Evolutionary conservation across 2,888 invertebrate species (phyloP).

Genomic region (Ellobium chinense): DNA sequence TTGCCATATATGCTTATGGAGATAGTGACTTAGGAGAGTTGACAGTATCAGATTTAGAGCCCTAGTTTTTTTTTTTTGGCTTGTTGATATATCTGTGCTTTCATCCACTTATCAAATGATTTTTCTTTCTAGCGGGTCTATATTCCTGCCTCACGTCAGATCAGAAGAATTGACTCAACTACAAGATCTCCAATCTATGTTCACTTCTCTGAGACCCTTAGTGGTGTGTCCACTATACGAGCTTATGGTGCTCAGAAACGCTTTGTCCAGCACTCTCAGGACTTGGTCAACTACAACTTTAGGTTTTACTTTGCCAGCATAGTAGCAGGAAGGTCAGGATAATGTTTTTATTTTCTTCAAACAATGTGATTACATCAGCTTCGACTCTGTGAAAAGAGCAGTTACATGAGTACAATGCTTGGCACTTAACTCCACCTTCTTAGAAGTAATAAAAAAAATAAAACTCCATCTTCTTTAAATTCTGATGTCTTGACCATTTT

Average conservation of each 20-base stretch:
- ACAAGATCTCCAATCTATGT: constrained; percentile 42
- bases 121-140: constrained; percentile 28
- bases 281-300: constrained; percentile 32
- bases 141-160: constrained; percentile 43
- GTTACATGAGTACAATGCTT: too few species aligned
- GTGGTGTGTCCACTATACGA: constrained; percentile 36
- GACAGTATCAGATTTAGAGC: too few species aligned
- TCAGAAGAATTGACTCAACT: constrained; percentile 34
- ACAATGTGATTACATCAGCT: background rate
- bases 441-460: too few species aligned
- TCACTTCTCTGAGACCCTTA: constrained; percentile 42
- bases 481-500: too few species aligned
- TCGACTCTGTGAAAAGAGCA: too few species aligned
- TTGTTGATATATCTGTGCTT: too few species aligned
- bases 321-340: constrained; percentile 3
- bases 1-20: background rate
- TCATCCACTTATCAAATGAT: too few species aligned
- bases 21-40: background rate
- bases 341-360: background rate
- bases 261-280: constrained; percentile 8
- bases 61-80: too few species aligned
- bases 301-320: constrained; percentile 37
- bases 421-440: too few species aligned
- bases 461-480: too few species aligned
- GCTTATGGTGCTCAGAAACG: constrained; percentile 40